phyloP scores from a whole-genome alignment of 2,797 vertebrate genomes.

The Gorsachius magnificus region DNA sequence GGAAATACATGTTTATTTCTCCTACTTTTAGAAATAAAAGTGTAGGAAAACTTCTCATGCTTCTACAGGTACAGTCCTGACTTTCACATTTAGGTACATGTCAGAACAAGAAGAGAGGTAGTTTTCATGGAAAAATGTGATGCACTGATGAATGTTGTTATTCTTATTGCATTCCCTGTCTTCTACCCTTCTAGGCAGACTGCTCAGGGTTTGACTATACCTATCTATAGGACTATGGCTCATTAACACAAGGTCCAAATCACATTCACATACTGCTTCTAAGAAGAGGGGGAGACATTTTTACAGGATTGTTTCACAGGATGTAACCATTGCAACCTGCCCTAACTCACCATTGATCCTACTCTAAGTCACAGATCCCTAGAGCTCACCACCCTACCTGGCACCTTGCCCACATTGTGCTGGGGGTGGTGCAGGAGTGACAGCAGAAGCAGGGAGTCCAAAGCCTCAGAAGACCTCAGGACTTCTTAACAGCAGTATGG shows the following conservation, averaged over 20 bases:
- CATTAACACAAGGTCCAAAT: neutral
- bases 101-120: neutral
- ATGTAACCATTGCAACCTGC: neutral
- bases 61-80: neutral
- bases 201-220: neutral
- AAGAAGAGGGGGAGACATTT: neutral
- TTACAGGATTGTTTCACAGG: neutral
- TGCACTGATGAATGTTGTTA: neutral
- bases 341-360: neutral
- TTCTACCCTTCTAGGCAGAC: neutral
- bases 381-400: neutral
- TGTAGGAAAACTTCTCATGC: neutral
- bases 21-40: neutral
- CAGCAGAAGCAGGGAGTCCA: neutral
- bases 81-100: neutral
- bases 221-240: neutral
- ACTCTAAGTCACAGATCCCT: neutral
- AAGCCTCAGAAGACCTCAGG: neutral
- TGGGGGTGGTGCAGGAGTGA: fast-evolving
- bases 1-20: neutral
- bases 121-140: neutral
- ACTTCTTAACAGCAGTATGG: neutral
- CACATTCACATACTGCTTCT: neutral
- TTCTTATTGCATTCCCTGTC: neutral
- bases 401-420: neutral